Evolutionary conservation across 2,113 vertebrate genomes (phyloP).

Genomic region (Callorhinus ursinus): DNA sequence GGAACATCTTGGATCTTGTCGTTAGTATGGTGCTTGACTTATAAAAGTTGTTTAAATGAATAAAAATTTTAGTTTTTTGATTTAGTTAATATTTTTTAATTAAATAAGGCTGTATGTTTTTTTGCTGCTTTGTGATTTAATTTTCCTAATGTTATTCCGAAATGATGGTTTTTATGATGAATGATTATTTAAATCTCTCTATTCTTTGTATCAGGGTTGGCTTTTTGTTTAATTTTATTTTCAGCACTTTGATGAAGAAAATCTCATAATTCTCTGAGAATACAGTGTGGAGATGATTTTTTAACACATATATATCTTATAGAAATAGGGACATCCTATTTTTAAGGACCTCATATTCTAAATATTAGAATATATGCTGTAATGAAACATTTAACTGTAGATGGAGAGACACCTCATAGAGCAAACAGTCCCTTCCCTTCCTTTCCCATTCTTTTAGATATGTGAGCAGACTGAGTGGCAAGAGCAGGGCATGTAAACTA

Average conservation of each 20-base stretch:
- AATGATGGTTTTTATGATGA: background rate
- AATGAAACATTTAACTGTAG: background rate
- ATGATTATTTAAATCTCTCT: conserved; percentile 19
- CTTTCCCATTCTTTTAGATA: background rate
- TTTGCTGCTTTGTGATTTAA: background rate
- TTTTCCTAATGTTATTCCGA: conserved; percentile 10
- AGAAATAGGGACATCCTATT: background rate
- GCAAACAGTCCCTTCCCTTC: background rate
- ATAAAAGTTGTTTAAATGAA: background rate
- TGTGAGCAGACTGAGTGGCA: accelerated
- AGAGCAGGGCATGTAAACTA: background rate
- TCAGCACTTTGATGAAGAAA: background rate
- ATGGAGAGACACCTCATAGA: background rate
- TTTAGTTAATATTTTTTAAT: background rate
- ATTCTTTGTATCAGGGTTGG: background rate
- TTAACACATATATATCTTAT: background rate
- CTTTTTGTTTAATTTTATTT: conserved; percentile 15
- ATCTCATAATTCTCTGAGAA: background rate
- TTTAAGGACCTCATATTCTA: background rate
- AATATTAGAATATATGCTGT: background rate
- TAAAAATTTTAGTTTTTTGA: background rate
- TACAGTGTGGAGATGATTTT: background rate
- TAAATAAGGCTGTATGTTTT: background rate
- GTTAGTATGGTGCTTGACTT: background rate
- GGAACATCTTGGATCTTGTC: background rate